These are phyloP conservation scores for Drosophila ezoana DNA, from an alignment of 2,888 invertebrate species.

Conservation along the genomic window DNA sequence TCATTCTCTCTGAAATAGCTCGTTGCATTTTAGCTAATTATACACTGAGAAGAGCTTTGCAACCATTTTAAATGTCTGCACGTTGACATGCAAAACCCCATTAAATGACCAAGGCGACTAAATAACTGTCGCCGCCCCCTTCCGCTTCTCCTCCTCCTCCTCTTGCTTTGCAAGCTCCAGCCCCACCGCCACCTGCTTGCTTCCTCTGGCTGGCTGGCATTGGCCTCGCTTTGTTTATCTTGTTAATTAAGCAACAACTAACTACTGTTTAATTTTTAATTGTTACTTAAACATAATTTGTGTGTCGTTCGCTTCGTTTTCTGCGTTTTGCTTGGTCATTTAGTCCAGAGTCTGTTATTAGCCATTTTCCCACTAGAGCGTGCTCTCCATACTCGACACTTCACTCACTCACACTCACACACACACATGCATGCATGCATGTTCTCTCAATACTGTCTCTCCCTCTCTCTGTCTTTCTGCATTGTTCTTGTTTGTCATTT, in stretches of 20 bases:
- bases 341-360: conserved; percentile 22
- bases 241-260: conserved; percentile 70
- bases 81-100: conserved; percentile 36
- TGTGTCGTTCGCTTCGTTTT: conserved; percentile 8
- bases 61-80: conserved; percentile 15
- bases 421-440: neutral
- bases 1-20: neutral
- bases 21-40: conserved; percentile 41
- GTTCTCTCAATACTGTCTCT: neutral
- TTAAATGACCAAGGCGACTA: conserved; percentile 18
- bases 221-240: conserved; percentile 57
- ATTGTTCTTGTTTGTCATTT: conserved; percentile 48
- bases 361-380: conserved; percentile 15
- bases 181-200: neutral
- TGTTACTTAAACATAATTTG: conserved; percentile 65
- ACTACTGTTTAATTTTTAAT: conserved; percentile 74
- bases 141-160: conserved; percentile 1
- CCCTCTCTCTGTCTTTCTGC: conserved; percentile 13
- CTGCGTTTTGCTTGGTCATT: conserved; percentile 40
- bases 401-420: neutral
- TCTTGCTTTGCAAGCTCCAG: neutral
- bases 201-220: conserved; percentile 13
- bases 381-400: neutral
- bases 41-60: conserved; percentile 6
- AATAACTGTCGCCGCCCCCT: conserved; percentile 3